phyloP scores from a whole-genome alignment of 2,113 vertebrate genomes.

The Pluvianellus socialis region DNA sequence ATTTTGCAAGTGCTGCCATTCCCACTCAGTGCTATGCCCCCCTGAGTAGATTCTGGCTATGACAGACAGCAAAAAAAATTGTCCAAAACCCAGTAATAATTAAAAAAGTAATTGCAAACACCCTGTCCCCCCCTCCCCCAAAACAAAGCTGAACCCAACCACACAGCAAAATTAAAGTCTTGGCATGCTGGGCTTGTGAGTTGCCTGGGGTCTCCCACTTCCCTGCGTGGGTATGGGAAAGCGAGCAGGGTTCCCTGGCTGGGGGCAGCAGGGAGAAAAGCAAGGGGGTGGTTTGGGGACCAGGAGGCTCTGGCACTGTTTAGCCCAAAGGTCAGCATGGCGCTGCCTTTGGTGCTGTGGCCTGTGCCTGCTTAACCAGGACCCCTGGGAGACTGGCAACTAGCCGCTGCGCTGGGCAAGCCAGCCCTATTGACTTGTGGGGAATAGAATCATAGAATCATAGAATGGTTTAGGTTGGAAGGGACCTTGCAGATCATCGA shows the following conservation, averaged over 20 bases:
- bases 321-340: fast-evolving
- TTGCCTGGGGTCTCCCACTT: neutral
- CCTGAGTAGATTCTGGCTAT: neutral
- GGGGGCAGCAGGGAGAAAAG: fast-evolving
- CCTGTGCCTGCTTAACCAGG: neutral
- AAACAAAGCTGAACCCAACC: neutral
- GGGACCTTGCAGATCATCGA: too few relatives aligned
- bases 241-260: fast-evolving
- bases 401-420: neutral
- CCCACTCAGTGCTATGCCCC: neutral
- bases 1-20: neutral
- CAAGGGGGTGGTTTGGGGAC: neutral
- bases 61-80: neutral
- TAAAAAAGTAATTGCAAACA: neutral
- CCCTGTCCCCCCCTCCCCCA: too few relatives aligned
- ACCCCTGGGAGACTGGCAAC: neutral
- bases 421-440: neutral
- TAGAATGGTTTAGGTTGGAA: too few relatives aligned
- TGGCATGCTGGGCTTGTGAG: neutral
- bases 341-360: neutral
- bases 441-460: too few relatives aligned
- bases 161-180: neutral
- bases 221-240: too few relatives aligned
- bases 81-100: neutral
- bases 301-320: neutral